A percentile compares a stretch with the other conserved stretches of the same genome.
Conservation (phyloP, 2,888 invertebrate species). For the Cephonodes hylas region DNA sequence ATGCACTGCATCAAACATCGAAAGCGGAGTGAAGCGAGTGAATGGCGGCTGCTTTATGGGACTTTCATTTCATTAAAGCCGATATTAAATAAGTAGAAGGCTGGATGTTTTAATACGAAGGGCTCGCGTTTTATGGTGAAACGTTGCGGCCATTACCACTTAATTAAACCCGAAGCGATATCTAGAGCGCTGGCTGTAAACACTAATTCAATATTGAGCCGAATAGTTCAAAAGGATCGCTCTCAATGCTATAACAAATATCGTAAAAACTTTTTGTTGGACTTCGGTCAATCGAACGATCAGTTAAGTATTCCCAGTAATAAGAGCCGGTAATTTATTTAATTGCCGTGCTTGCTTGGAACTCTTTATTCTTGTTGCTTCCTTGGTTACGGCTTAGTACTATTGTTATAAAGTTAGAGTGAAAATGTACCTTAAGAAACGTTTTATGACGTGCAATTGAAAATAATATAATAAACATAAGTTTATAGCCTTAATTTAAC, state of each 20-base stretch:
- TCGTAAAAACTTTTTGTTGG: not conserved
- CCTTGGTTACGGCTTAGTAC: not conserved
- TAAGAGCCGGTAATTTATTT: not conserved
- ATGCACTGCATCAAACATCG: not conserved
- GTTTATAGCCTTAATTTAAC: too few relatives aligned
- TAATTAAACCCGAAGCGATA: slow-evolving; percentile 40
- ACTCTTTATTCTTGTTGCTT: not conserved
- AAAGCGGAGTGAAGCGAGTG: not conserved
- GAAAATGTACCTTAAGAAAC: too few relatives aligned
- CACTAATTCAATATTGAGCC: slow-evolving; percentile 18
- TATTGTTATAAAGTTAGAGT: too few relatives aligned
- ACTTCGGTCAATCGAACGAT: not conserved
- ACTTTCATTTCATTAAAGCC: slow-evolving; percentile 25
- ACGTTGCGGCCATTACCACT: slow-evolving; percentile 35
- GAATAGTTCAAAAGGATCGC: slow-evolving; percentile 1
- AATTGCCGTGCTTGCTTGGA: not conserved
- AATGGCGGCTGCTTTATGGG: slow-evolving; percentile 8
- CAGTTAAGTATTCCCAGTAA: not conserved
- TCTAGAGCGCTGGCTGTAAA: slow-evolving; percentile 23
- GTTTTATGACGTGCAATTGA: too few relatives aligned
- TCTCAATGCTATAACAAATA: not conserved
- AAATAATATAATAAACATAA: too few relatives aligned
- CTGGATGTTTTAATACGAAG: slow-evolving; percentile 34
- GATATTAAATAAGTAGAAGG: slow-evolving; percentile 33
- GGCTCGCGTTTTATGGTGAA: slow-evolving; percentile 30